Base-by-base conservation (phyloP, 2,113 vertebrate species). In the Coptodon rendalli region DNA sequence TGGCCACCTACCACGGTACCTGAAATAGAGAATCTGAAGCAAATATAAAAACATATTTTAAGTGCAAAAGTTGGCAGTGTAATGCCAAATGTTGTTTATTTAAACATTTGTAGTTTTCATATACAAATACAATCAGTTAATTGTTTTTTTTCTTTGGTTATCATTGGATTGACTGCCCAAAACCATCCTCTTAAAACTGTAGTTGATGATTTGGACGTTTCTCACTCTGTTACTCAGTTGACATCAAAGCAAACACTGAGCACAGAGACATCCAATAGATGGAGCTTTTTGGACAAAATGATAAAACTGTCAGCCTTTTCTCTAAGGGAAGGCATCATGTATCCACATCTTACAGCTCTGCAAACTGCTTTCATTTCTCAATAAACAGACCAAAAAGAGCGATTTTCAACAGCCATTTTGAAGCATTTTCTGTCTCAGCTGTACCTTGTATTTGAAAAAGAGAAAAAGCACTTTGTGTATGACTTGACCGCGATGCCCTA, bases 271-370 rank as follows among this genome's bases (percentile, higher is more conserved):
- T 87, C 80, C 66, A 84, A 91, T 86, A 83, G 85, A 89, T 85
- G 81, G 76, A 91, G 89, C 84, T 79, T 84, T 78, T 91, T 86
- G 81, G 71, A 40, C 22, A 29, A 88, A 57, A 82, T 82, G 54
- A 84, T 89, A 76, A 86, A 88, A 86, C 45, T 76, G 53, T 87
- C 84, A 53, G 13, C 40, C 68, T 66, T 57, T 84, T 81, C 53
- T 93, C 52, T 73, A 9, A 68, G 9, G 36, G 81, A 87, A 24
- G 38, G 53, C 71, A 84, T 89, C 71, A 40, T 63, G 50, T 14
- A 7, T 81, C 9, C 53, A 43, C 36, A 78, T 56, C 79, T 86
- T 57, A 45, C 27, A 90, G 9, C 53, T 86, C 63, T 56, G 34
- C 6, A n/a, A 48, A 22, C 19, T 24, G 10, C 31, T 82, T 86